A percentile compares a stretch with the other conserved stretches of the same genome.
Conservation (phyloP, 2,888 invertebrate genomes). For the Drosophila subquinaria region DNA sequence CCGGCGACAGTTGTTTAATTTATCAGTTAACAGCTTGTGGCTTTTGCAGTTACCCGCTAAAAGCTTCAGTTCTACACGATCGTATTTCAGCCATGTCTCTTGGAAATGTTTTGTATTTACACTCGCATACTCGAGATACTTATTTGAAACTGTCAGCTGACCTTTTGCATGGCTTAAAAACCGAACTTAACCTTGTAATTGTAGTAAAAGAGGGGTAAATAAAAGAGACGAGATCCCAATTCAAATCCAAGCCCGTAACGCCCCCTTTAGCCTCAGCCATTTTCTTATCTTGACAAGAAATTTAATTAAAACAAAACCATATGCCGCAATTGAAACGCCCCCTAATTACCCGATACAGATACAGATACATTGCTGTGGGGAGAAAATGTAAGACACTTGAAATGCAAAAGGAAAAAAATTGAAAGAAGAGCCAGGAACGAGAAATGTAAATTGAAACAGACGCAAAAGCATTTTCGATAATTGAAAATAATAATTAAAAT, state of each 20-base stretch:
- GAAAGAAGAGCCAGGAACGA: conserved; percentile 2
- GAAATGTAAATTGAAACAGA: conserved; percentile 55
- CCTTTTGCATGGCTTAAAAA: conserved; percentile 24
- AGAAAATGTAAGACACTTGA: conserved; percentile 63
- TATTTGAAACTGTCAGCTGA: conserved; percentile 48
- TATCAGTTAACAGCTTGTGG: conserved; percentile 75
- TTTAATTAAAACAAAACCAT: conserved; percentile 74
- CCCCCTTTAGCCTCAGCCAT: conserved; percentile 18
- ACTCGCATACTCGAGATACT: neutral
- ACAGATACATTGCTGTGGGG: conserved; percentile 17
- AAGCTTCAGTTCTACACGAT: conserved; percentile 51
- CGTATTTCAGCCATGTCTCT: conserved; percentile 42
- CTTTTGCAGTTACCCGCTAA: conserved; percentile 60
- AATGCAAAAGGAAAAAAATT: conserved; percentile 27
- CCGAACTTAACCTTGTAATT: conserved; percentile 14
- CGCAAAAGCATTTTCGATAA: conserved; percentile 78
- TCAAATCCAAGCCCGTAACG: conserved; percentile 6
- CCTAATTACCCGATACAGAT: conserved; percentile 54
- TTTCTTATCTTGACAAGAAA: conserved; percentile 60
- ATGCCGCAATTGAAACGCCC: conserved; percentile 72
- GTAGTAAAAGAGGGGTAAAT: conserved; percentile 1
- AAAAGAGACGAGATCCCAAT: neutral
- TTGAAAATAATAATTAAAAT: conserved; percentile 84
- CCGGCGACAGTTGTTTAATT: conserved; percentile 75
- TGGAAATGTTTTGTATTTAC: conserved; percentile 2